Conservation (phyloP, 2,113 vertebrate genomes). For the Desmodus rotundus region DNA sequence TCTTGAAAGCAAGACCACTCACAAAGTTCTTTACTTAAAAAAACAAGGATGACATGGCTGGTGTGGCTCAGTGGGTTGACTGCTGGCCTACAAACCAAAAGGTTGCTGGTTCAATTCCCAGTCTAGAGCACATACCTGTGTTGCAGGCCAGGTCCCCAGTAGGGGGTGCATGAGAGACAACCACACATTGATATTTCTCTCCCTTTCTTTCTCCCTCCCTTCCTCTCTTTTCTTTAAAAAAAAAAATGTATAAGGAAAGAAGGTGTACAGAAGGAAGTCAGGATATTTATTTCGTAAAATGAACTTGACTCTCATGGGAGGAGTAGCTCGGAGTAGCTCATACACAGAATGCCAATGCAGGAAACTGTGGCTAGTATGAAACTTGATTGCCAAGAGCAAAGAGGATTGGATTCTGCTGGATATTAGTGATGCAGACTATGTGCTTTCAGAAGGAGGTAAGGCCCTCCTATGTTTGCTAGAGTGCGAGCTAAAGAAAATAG, state of each 20-base stretch:
- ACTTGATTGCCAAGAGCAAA: not conserved
- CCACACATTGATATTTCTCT: too few species aligned
- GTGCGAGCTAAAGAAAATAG: not conserved
- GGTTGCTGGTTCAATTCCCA: too few species aligned
- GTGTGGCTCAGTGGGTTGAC: too few species aligned
- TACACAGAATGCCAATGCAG: not conserved
- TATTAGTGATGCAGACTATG: not conserved
- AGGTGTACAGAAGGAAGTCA: not conserved
- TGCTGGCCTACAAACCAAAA: too few species aligned
- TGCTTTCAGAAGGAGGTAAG: not conserved
- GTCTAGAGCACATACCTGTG: too few species aligned
- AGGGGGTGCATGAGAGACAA: too few species aligned
- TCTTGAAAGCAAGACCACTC: not conserved
- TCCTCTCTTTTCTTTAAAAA: too few species aligned
- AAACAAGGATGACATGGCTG: not conserved
- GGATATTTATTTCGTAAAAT: not conserved
- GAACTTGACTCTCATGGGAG: not conserved
- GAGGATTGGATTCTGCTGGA: not conserved
- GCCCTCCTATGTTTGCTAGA: not conserved
- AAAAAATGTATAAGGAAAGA: not conserved
- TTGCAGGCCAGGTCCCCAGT: too few species aligned
- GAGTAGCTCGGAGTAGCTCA: not conserved
- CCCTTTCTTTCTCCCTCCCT: too few species aligned
- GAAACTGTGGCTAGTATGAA: not conserved
- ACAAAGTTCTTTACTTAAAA: not conserved